Evolutionary conservation across 2,113 vertebrate genomes (phyloP).

Genomic region (Cyanistes caeruleus): DNA sequence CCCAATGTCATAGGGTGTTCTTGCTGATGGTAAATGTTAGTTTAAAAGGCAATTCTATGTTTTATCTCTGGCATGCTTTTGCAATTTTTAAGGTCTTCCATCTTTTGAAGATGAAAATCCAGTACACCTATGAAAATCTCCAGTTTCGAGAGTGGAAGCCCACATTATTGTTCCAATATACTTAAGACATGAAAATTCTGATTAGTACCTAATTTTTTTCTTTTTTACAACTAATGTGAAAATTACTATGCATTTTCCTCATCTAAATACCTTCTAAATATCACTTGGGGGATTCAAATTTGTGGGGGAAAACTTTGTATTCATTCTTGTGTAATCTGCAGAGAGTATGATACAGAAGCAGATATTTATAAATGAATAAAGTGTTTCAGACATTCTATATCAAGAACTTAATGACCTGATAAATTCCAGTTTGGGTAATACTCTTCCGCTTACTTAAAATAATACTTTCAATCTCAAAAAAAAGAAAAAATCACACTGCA

Average conservation of each 20-base stretch:
- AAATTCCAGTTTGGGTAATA: background rate
- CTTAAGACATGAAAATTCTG: background rate
- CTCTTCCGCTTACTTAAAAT: background rate
- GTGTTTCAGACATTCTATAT: background rate
- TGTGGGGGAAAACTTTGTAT: background rate
- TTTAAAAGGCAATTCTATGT: background rate
- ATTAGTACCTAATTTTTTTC: rapidly evolving
- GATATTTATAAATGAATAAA: background rate
- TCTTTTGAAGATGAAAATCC: background rate
- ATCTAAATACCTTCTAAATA: background rate
- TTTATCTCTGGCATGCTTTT: background rate
- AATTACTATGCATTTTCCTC: background rate
- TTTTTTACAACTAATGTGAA: background rate
- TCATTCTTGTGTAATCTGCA: background rate
- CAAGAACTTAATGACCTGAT: background rate
- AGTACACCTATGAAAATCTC: background rate
- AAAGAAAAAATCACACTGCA: background rate
- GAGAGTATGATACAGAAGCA: background rate
- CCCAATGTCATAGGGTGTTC: background rate
- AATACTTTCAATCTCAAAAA: background rate
- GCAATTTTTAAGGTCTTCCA: background rate
- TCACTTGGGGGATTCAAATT: background rate
- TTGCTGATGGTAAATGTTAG: background rate
- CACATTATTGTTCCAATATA: background rate
- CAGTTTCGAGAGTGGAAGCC: background rate